Evolutionary conservation across 2,888 invertebrate genomes (phyloP), one percentile per base, ranked within the genome.

Genomic region (Parnassius mnemosyne): DNA sequence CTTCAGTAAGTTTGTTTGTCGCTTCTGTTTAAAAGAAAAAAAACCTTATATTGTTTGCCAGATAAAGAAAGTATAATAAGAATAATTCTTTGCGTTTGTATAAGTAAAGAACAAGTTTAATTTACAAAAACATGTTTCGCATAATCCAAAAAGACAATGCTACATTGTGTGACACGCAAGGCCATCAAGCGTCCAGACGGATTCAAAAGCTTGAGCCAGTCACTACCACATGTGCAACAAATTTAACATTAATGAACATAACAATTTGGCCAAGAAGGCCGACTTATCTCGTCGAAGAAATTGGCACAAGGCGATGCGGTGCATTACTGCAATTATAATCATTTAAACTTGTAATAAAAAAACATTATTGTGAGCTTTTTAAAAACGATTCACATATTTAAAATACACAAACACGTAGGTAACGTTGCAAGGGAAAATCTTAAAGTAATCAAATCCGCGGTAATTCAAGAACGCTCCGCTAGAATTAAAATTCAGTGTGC

Each of bases 241-340:
- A 60, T 60, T 60, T 53, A 34, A 5, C 49, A 54, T 49, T 60
- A 54, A 59, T 59, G 41, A 53, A 42, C 53, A 54, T 53, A 43
- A 54, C 42, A 42, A 60, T 54, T 42, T 54, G 10, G 3, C 54
- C 25, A 50, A 60, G 54, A 60, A 47, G 20, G 13, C 54, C 60
- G 54, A 49, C 54, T 60, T 54, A 42, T 53, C 54, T 54, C 53
- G 54, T 60, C 60, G 25, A 20, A 54, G 49, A 42, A 60, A 60
- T 54, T 54, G 50, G 53, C 20, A 60, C 53, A 47, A 49, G 60
- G 60, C 42, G 43, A 43, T 20, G 20, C 49, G 41, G 53, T 47
- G 41, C 53, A 60, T 49, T 16, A 9, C 9, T 49, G 13, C 49
- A 49, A 49, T 49, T 49, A 49, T n/a, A 49, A 13, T n/a, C n/a